phyloP scores from a whole-genome alignment of 2,797 vertebrate species.

The Peromyscus eremicus region DNA sequence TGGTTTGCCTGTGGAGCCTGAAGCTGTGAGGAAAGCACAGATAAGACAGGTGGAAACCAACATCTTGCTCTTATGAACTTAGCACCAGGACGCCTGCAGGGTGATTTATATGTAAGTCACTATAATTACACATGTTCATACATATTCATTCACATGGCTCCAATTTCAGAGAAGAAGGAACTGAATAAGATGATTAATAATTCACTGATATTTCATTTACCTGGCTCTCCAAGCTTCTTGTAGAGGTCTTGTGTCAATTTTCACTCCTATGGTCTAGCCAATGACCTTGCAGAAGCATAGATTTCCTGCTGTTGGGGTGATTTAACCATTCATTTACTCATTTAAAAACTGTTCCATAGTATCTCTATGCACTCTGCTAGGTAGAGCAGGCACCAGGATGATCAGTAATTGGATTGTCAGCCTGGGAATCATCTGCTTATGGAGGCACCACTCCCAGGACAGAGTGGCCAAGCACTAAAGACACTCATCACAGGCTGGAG shows the following conservation, averaged over 20 bases:
- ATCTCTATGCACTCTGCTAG: neutral
- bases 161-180: constrained; percentile 84
- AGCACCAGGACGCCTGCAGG: constrained; percentile 74
- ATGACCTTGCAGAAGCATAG: constrained; percentile 39
- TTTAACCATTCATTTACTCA: constrained; percentile 48
- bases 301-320: neutral
- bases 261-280: constrained; percentile 56
- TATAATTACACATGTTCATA: constrained; percentile 86
- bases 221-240: constrained; percentile 72
- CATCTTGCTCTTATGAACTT: constrained; percentile 74
- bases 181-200: constrained; percentile 86
- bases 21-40: constrained; percentile 36
- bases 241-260: constrained; percentile 73
- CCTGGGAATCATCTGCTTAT: neutral
- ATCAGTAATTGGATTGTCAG: neutral
- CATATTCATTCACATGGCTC: constrained; percentile 88
- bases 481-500: neutral
- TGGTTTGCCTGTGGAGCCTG: neutral
- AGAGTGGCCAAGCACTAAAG: neutral
- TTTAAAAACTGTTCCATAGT: constrained; percentile 18
- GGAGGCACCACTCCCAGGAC: neutral
- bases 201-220: constrained; percentile 87
- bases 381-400: neutral
- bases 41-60: constrained; percentile 76
- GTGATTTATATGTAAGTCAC: constrained; percentile 87